A percentile compares a stretch with the other conserved stretches of the same genome.
Evolutionary conservation across 2,113 vertebrate genomes (phyloP).

Genomic region (Eurypyga helias): DNA sequence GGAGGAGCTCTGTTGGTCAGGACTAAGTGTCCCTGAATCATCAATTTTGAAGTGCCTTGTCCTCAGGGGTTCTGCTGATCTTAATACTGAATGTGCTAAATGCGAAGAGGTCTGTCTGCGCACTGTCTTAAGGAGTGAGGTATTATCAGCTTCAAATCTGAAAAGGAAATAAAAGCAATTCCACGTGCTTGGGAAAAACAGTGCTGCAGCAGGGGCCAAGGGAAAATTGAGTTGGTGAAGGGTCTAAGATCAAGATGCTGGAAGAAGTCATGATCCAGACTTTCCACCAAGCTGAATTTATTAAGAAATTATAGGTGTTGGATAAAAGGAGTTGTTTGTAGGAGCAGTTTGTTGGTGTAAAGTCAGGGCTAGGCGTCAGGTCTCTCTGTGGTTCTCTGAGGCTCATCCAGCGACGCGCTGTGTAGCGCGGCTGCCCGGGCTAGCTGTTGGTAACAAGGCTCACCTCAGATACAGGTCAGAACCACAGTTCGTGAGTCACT

Average conservation of each 20-base stretch:
- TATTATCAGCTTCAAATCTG: background rate
- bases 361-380: background rate
- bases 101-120: no score
- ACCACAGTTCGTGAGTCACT: background rate
- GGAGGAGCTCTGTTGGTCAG: background rate
- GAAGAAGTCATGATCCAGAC: background rate
- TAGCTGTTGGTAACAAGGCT: background rate
- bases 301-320: background rate
- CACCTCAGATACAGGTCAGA: background rate
- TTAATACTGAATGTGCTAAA: background rate
- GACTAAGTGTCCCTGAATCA: background rate
- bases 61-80: background rate
- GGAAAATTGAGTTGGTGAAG: background rate
- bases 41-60: background rate
- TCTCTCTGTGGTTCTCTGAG: background rate
- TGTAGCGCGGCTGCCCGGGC: rapidly evolving
- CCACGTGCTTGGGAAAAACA: background rate
- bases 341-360: background rate
- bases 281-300: background rate
- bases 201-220: background rate
- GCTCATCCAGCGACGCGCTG: background rate
- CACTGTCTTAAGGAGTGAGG: background rate
- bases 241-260: background rate
- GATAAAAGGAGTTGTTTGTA: background rate
- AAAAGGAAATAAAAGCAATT: background rate